phyloP scores from a whole-genome alignment of 2,113 vertebrate species.

The Thryonomys swinderianus region DNA sequence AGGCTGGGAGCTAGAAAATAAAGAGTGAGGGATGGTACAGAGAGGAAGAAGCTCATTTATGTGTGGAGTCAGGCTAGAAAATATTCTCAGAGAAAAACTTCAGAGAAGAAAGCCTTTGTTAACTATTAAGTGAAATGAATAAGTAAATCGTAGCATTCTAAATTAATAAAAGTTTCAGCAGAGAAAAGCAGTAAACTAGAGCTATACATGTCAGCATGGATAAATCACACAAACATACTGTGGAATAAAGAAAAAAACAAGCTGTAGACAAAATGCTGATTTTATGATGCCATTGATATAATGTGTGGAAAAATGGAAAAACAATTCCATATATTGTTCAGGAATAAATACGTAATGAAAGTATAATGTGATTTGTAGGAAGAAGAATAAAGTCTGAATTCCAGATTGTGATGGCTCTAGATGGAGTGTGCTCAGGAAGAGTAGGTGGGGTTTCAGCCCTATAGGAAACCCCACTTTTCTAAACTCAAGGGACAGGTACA shows the following conservation, averaged over 20 bases:
- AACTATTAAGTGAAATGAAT: conserved; percentile 24
- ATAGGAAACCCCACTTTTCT: background rate
- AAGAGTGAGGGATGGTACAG: accelerated
- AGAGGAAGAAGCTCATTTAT: background rate
- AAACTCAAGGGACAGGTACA: background rate
- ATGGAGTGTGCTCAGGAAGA: too few species aligned
- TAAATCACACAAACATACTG: conserved; percentile 12
- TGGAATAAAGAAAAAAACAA: background rate
- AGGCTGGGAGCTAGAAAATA: background rate
- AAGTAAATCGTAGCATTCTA: conserved; percentile 26
- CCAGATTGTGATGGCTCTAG: background rate
- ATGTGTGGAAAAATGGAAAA: conserved; percentile 42
- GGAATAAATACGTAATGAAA: conserved; percentile 27
- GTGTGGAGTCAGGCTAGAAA: background rate
- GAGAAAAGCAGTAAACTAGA: conserved; percentile 48
- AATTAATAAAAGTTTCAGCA: conserved; percentile 48
- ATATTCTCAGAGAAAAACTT: background rate
- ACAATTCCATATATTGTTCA: background rate
- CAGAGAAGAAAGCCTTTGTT: background rate
- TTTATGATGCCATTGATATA: conserved; percentile 50
- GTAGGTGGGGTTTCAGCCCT: accelerated
- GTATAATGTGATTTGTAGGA: background rate
- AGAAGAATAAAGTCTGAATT: background rate
- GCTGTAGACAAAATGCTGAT: background rate
- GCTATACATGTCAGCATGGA: conserved; percentile 28